These are phyloP conservation scores for Paguma larvata DNA, from an alignment of 2,797 vertebrate genomes.

Conservation along the genomic window DNA sequence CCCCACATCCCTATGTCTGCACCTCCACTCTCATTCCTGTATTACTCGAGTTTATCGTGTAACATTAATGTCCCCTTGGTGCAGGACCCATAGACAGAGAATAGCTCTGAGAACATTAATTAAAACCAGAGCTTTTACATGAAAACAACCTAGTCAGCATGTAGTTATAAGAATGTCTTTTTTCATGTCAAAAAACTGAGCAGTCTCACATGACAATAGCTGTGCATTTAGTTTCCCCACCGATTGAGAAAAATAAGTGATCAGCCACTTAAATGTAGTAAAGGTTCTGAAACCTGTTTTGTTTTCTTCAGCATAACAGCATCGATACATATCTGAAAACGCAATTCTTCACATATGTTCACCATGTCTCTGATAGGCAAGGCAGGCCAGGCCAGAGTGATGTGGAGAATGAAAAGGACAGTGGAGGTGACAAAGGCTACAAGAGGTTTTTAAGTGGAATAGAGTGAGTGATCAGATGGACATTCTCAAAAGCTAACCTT, in stretches of 20 bases:
- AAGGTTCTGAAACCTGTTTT: slow-evolving; percentile 10
- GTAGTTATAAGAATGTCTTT: background rate
- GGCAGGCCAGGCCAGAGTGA: background rate
- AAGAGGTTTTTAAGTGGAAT: background rate
- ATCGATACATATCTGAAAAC: background rate
- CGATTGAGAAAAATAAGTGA: background rate
- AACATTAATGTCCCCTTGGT: background rate
- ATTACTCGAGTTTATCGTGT: background rate
- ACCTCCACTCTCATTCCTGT: background rate
- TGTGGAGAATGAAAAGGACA: background rate
- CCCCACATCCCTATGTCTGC: background rate
- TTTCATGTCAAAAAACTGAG: background rate
- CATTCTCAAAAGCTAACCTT: background rate
- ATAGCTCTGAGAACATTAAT: background rate
- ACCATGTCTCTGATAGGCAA: background rate
- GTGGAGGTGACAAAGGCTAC: background rate
- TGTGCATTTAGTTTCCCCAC: background rate
- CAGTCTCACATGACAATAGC: background rate
- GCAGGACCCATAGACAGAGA: background rate
- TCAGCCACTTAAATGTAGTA: background rate
- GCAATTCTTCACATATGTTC: background rate
- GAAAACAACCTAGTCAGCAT: background rate
- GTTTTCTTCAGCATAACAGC: background rate
- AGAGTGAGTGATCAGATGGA: background rate
- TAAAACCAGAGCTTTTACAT: slow-evolving; percentile 1